Percentiles rank a stretch among this genome's conserved stretches.
These are phyloP conservation scores for Scaptomyza hsui DNA, from an alignment of 1,140 invertebrate species.

Conservation along the genomic window DNA sequence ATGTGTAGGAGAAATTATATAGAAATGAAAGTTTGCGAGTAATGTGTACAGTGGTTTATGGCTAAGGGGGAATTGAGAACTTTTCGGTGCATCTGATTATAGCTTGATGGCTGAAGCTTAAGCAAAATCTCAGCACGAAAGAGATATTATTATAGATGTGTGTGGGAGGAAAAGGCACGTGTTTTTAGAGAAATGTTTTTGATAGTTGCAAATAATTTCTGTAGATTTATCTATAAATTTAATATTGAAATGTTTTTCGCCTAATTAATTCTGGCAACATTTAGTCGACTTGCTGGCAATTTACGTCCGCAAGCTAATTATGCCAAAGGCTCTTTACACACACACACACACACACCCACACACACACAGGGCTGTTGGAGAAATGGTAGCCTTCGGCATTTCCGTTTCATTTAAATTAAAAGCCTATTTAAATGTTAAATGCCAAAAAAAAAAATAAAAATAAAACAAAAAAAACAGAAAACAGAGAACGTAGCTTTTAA, in stretches of 20 bases:
- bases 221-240: slow-evolving; percentile 39
- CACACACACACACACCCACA: neutral
- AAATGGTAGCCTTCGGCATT: slow-evolving; percentile 32
- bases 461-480: slow-evolving; percentile 1
- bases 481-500: slow-evolving; percentile 61
- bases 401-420: slow-evolving; percentile 67
- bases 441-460: slow-evolving; percentile 24
- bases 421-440: slow-evolving; percentile 77
- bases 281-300: slow-evolving; percentile 53
- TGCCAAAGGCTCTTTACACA: slow-evolving; percentile 37
- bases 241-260: slow-evolving; percentile 22
- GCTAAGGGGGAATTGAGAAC: neutral
- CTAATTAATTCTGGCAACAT: slow-evolving; percentile 63
- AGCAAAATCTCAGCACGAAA: neutral
- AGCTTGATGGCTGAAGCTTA: slow-evolving; percentile 10
- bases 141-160: neutral
- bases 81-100: slow-evolving; percentile 19
- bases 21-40: slow-evolving; percentile 66
- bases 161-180: neutral
- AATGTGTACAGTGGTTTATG: slow-evolving; percentile 36
- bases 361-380: neutral
- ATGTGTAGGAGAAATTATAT: slow-evolving; percentile 63
- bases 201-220: neutral
- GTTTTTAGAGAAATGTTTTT: neutral
- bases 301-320: slow-evolving; percentile 60